These are phyloP conservation scores for Lethrus apterus DNA, from an alignment of 1,140 invertebrate genomes.

Conservation along the genomic window DNA sequence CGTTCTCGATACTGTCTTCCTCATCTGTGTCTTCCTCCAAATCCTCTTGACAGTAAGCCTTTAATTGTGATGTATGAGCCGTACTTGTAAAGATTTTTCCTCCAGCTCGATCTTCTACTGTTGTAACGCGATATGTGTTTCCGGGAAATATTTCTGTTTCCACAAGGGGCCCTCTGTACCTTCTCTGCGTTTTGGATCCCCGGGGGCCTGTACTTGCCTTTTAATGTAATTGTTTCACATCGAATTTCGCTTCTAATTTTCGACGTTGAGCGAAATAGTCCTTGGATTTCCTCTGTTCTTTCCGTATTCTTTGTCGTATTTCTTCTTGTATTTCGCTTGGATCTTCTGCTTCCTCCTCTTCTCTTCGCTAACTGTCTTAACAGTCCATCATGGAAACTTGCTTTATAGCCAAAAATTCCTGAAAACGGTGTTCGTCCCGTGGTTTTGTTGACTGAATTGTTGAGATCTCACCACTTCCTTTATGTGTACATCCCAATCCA, in stretches of 20 bases:
- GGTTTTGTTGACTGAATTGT: not conserved
- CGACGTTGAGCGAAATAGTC: not conserved
- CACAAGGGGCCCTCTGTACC: conserved; percentile 1
- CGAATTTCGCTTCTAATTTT: conserved; percentile 4
- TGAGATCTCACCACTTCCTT: conserved; percentile 5
- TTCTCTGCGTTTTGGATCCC: not conserved
- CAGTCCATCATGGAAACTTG: not conserved
- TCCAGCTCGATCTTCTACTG: not conserved
- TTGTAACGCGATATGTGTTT: conserved; percentile 2
- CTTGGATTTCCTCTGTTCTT: not conserved
- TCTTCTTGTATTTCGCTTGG: conserved; percentile 2
- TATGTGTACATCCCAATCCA: not conserved
- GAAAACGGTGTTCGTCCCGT: not conserved
- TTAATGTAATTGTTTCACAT: not conserved
- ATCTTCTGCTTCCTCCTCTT: conserved; percentile 1
- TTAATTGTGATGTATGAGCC: not conserved
- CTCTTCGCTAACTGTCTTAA: not conserved
- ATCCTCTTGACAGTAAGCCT: not conserved
- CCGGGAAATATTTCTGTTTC: not conserved
- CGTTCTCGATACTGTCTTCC: not conserved
- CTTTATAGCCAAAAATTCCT: conserved; percentile 1
- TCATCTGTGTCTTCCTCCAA: too few species aligned
- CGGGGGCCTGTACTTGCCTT: not conserved
- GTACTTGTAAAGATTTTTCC: not conserved
- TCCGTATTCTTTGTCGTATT: not conserved